A percentile compares a stretch with the other conserved stretches of the same genome.
Conservation (phyloP, 2,113 vertebrate genomes). For the Deroptyus accipitrinus region DNA sequence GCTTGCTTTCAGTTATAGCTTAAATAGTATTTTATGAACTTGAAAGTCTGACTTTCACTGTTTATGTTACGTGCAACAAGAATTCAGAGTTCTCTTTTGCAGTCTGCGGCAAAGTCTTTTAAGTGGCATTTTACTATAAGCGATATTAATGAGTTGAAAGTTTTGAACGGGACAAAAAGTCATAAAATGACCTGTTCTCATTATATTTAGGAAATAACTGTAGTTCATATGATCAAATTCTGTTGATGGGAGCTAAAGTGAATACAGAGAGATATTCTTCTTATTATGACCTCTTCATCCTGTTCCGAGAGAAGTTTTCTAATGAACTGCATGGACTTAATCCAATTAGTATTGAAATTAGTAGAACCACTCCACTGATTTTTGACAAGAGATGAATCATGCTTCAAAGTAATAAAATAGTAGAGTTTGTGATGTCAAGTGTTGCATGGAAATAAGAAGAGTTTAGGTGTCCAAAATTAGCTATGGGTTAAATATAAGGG, state of each 20-base stretch:
- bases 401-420: not conserved
- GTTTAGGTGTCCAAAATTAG: not conserved
- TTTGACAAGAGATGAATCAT: not conserved
- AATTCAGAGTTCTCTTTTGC: not conserved
- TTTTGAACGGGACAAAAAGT: not conserved
- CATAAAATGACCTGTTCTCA: not conserved
- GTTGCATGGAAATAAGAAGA: not conserved
- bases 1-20: not conserved
- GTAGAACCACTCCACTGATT: not conserved
- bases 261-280: not conserved
- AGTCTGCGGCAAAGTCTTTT: not conserved
- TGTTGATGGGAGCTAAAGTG: not conserved
- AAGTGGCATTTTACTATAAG: not conserved
- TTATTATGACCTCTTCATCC: not conserved
- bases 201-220: not conserved
- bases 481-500: not conserved
- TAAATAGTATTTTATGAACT: not conserved
- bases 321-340: not conserved
- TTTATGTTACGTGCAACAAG: not conserved
- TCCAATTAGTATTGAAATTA: not conserved
- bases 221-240: not conserved
- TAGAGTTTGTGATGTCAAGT: not conserved
- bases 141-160: not conserved
- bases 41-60: not conserved
- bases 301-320: not conserved